Evolutionary conservation across 2,113 vertebrate genomes (phyloP), one percentile per base, ranked within the genome.

Genomic region (Platanista minor): DNA sequence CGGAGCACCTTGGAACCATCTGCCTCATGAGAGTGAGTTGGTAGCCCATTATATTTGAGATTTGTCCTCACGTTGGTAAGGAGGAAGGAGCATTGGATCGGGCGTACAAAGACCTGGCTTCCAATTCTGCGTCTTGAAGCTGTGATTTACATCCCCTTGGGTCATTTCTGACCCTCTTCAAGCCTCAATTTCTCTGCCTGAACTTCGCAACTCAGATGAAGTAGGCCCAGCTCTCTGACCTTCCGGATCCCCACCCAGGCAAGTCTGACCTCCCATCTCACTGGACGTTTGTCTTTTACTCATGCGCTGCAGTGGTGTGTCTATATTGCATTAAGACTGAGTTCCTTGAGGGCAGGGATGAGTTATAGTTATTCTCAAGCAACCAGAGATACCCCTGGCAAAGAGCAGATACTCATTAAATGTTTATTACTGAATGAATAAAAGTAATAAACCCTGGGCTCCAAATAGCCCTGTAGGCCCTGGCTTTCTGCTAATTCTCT

Each of bases 381-480:
- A 80, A 59, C 18, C 54, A 59, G n/a, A 83, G 54, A 80, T 86
- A 81, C 3, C 12, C 46, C 62, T 39, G 75, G 82, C 72, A 86
- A 93, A 94, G 72, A 93, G 78, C 74, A 96, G 74, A 71, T 87
- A 69, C 36, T 95, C 69, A 36, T 59, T 81, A 87, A 92, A 95
- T 90, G 92, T 96, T 97, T 92, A 92, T 66, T 92, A 18, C 59
- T 90, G 92, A 95, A 87, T 84, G 82, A 94, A 91, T 92, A 96
- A 94, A 95, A 96, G 87, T 91, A 94, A 90, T 87, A 95, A 97
- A 83, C 54, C 52, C 64, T 93, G 87, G 78, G 29, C 64, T 97
- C 97, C 87, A 95, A 94, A 87, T 95, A 96, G 83, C 69, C 57
- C 75, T 92, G 96, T 91, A 94, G 95, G 74, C 87, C 49, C 41